Base-by-base conservation (phyloP, 2,113 vertebrate species). In the Corvus hawaiiensis region DNA sequence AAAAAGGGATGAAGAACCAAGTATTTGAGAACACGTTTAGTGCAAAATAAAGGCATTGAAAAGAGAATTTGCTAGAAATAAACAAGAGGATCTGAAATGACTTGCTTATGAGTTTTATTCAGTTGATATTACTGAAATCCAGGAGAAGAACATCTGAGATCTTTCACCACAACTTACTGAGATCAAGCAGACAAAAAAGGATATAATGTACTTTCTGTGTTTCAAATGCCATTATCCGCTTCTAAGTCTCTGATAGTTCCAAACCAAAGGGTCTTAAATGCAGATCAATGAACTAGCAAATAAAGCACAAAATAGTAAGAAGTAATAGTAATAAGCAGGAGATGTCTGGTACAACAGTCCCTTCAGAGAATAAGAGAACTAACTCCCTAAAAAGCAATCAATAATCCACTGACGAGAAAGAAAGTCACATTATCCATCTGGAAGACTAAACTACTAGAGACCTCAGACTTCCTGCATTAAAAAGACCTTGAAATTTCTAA, bases 401-500 rank as follows among this genome's bases (percentile, higher is more conserved):
- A 81, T 91, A 86, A 87, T 58, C 37, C 39, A 48, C 46, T 55
- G 14, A 90, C 14, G 43, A 91, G 48, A 84, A 89, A 88, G 28
- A 3, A 86, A 84, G 46, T 13, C 61, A 30, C 30, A 51, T 86
- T 62, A 95, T 62, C 52, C 46, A 69, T 44, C 54, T 73, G 58
- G 41, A 80, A 80, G 49, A 56, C n/a, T 79, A 44, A 90, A 52
- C 37, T 92, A 66, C 32, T 74, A 37, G 20, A 90, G 41, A 72
- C 18, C 43, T 86, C 51, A 46, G n/a, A 59, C 16, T 81, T 46
- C 28, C 59, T 81, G 48, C 28, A 84, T 51, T 81, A 93, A 77
- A 87, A 74, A 9, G 15, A 92, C 75, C 71, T 78, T 78, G 73
- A 91, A 95, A 91, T 87, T 87, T 89, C 51, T 89, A 51, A 89